A percentile compares a stretch with the other conserved stretches of the same genome.
phyloP scores from a whole-genome alignment of 2,797 vertebrate genomes.

The Falco peregrinus region DNA sequence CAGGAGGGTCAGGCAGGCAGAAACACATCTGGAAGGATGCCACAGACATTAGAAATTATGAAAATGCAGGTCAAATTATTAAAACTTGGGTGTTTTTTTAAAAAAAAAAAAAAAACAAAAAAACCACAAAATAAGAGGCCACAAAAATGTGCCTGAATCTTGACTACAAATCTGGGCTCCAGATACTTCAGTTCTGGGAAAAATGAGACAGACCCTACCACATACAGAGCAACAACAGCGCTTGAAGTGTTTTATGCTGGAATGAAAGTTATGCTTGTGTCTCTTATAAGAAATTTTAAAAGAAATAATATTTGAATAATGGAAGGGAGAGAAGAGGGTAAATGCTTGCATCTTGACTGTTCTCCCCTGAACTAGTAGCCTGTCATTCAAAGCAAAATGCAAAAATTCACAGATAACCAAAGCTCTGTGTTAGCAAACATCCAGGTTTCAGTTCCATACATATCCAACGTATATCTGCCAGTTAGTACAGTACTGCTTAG shows the following conservation, averaged over 20 bases:
- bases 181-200: background rate
- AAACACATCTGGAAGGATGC: conserved; percentile 60
- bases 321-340: background rate
- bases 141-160: conserved; percentile 28
- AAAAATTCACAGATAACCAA: background rate
- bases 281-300: background rate
- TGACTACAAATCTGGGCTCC: conserved; percentile 27
- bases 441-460: background rate
- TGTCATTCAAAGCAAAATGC: background rate
- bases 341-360: background rate
- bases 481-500: background rate
- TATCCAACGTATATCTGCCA: background rate
- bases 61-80: conserved; percentile 42
- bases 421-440: background rate
- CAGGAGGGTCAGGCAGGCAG: conserved; percentile 54
- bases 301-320: background rate
- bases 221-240: background rate
- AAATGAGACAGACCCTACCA: background rate
- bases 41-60: conserved; percentile 4
- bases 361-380: background rate
- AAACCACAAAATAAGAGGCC: background rate
- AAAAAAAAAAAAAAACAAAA: background rate
- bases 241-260: background rate
- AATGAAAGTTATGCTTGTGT: background rate
- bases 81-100: background rate